Evolutionary conservation across 2,797 vertebrate genomes (phyloP).

Genomic region (Ceryle rudis): DNA sequence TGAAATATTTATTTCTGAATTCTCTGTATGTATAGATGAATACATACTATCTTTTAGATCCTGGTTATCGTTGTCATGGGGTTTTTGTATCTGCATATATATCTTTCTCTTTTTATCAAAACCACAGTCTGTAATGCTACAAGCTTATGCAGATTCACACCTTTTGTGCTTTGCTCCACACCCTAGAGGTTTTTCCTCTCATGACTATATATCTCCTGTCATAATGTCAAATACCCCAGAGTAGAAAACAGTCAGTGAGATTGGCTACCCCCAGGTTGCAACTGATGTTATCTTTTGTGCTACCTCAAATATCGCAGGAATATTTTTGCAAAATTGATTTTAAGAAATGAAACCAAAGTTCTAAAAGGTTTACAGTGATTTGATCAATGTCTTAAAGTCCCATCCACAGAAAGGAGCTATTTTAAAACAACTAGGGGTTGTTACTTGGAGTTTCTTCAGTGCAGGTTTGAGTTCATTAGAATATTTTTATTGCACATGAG

Average conservation of each 20-base stretch:
- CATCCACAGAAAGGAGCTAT: background rate
- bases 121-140: background rate
- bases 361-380: background rate
- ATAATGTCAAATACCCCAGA: background rate
- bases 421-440: background rate
- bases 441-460: slow-evolving; percentile 22
- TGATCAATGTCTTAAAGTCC: slow-evolving; percentile 4
- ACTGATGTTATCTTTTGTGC: background rate
- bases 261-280: background rate
- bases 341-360: slow-evolving; percentile 21
- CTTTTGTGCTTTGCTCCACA: background rate
- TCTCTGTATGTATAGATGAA: background rate
- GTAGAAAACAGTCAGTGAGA: background rate
- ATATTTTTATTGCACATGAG: slow-evolving; percentile 39
- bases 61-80: background rate
- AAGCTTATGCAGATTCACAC: background rate
- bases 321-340: background rate
- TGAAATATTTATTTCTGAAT: background rate
- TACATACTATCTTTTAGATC: background rate
- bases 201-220: background rate
- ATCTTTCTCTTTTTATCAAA: background rate
- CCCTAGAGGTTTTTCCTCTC: background rate
- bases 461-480: slow-evolving; percentile 41
- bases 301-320: background rate
- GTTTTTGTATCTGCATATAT: background rate